phyloP scores from a whole-genome alignment of 2,113 vertebrate species.

The Heterocephalus glaber region DNA sequence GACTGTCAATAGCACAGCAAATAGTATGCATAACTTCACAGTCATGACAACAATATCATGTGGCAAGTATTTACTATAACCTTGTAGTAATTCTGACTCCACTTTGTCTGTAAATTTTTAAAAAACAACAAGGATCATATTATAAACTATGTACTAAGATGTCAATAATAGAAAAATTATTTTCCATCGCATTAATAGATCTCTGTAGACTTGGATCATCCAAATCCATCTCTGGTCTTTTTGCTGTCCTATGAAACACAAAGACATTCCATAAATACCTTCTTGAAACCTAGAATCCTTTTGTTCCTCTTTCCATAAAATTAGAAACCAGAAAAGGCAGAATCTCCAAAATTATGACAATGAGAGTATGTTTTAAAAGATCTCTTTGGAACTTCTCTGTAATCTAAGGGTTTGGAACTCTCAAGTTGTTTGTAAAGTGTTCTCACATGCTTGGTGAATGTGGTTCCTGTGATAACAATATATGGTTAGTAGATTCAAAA shows the following conservation, averaged over 20 bases:
- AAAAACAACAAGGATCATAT: conserved; percentile 45
- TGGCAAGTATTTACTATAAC: conserved; percentile 90
- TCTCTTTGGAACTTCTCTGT: background rate
- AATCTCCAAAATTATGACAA: conserved; percentile 31
- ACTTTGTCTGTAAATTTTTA: conserved; percentile 89
- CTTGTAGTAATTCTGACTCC: conserved; percentile 91
- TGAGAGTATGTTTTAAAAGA: background rate
- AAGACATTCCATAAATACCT: background rate
- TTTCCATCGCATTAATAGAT: conserved; percentile 1
- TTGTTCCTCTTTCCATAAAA: conserved; percentile 3
- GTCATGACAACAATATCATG: conserved; percentile 90
- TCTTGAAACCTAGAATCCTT: background rate
- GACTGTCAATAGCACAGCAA: conserved; percentile 93
- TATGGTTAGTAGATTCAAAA: background rate
- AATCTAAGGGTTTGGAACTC: background rate
- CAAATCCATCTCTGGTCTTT: conserved; percentile 22
- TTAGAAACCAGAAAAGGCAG: conserved; percentile 17
- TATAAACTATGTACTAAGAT: conserved; percentile 13
- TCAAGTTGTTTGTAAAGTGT: conserved; percentile 3
- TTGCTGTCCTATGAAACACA: conserved; percentile 21
- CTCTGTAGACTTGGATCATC: conserved; percentile 25
- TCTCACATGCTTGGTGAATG: background rate
- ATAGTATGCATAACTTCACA: conserved; percentile 92
- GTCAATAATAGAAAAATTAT: conserved; percentile 2
- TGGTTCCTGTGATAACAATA: background rate